phyloP scores from a whole-genome alignment of 2,113 vertebrate genomes.

The cattle (Bos taurus) region ARS-UCD2.0 NC_037357.1:69302501-69303000 shows the following conservation, averaged over 20 bases:
- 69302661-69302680: not conserved
- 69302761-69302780: slow-evolving; percentile 52
- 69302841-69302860: slow-evolving; percentile 35
- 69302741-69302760: slow-evolving; percentile 15
- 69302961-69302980: not conserved
- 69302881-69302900: slow-evolving; percentile 45
- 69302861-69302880: slow-evolving; percentile 33
- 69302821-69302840: slow-evolving; percentile 54
- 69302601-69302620: not conserved
- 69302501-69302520: not conserved
- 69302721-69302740: slow-evolving; percentile 16
- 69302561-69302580: not conserved
- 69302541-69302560: not conserved
- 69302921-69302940: not conserved
- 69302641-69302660: slow-evolving; percentile 10
- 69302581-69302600: not conserved
- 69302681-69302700: not conserved
- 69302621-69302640: not conserved
- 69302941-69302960: not conserved
- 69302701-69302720: not conserved
- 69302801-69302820: slow-evolving; percentile 52
- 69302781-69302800: slow-evolving; percentile 47
- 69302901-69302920: not conserved
- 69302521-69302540: not conserved
- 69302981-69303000: not conserved